Evolutionary conservation across 2,113 vertebrate species (phyloP), one percentile per base, ranked within the genome.

Genomic region (Spea bombifrons): DNA sequence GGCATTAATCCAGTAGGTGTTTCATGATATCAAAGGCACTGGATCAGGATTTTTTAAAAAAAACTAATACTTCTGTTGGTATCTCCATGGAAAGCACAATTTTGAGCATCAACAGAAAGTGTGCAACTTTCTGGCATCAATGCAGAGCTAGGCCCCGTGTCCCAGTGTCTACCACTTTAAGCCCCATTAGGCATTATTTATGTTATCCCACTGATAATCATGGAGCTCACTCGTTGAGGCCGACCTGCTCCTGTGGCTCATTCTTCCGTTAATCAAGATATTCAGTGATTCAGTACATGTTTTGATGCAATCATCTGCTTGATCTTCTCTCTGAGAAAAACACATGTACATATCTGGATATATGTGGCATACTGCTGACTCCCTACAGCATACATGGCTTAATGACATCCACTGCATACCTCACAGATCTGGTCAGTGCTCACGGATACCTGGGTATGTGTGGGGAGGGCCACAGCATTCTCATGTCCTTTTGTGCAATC

Each of bases 241-340:
- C 61, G 70, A 73, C 70, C 49, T 72, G 48, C 48, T 71, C 69
- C 76, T 66, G 69, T 52, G 61, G 30, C 12, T 79, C 76, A 79
- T 72, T 66, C 69, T 66, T 64, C 76, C 76, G 66, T 47, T 71
- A 59, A 73, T 79, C 2, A 79, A 61, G 52, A 79, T 72, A 0
- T 45, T 72, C 49, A 79, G 9, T 12, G 69, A 79, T 53, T 73
- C 49, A 57, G 63, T 7, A 45, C 69, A 72, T 45, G 61, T 12
- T 47, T n/a, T 55, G 8, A 73, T 45, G n/a, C 12, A 45, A 17
- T 79, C 69, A 52, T 52, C 69, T 47, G 7, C 8, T 46, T 71
- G 48, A 8, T 55, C 76, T 46, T 66, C 70, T 1, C 66, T 15
- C 76, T 79, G 61, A n/a, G 2, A 65, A 79, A 53, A n/a, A 67